A percentile compares a stretch with the other conserved stretches of the same genome.
Evolutionary conservation across 1,140 invertebrate species (phyloP).

Genomic region (Bombus sylvicola): DNA sequence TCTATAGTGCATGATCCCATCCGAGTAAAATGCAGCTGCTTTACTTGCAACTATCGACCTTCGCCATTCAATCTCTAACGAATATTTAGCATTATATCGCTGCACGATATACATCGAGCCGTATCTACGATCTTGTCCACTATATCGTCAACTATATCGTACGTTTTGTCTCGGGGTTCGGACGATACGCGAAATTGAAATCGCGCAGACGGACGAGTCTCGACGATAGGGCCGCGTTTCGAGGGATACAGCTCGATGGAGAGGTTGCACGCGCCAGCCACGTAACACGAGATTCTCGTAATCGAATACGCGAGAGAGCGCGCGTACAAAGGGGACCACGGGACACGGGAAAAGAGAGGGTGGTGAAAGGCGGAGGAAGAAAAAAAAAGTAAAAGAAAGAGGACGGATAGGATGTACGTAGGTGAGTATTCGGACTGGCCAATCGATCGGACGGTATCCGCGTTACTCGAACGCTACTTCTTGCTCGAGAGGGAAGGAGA

Average conservation of each 20-base stretch:
- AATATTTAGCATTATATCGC: too few relatives aligned
- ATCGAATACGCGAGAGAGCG: slow-evolving; percentile 76
- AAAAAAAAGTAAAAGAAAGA: neutral
- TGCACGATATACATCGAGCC: too few relatives aligned
- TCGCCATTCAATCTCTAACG: neutral
- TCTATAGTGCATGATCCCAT: neutral
- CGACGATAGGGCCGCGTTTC: neutral
- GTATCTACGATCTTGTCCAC: too few relatives aligned
- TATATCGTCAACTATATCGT: neutral
- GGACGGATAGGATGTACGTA: slow-evolving; percentile 43
- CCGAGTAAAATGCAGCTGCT: neutral
- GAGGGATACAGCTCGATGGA: slow-evolving; percentile 35
- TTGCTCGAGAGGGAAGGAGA: slow-evolving; percentile 1
- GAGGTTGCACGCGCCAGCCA: slow-evolving; percentile 60
- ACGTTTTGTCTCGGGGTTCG: neutral
- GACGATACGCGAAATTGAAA: slow-evolving; percentile 22
- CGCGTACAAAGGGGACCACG: slow-evolving; percentile 58
- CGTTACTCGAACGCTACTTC: slow-evolving; percentile 38
- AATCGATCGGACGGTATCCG: slow-evolving; percentile 54
- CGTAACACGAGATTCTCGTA: slow-evolving; percentile 77
- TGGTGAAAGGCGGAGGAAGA: slow-evolving; percentile 25
- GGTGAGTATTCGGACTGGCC: slow-evolving; percentile 41
- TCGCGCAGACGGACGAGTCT: neutral
- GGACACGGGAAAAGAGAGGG: slow-evolving; percentile 60
- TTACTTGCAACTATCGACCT: neutral